A percentile compares a stretch with the other conserved stretches of the same genome.
These are phyloP conservation scores for Tuta absoluta DNA, from an alignment of 2,888 invertebrate genomes.

Conservation along the genomic window DNA sequence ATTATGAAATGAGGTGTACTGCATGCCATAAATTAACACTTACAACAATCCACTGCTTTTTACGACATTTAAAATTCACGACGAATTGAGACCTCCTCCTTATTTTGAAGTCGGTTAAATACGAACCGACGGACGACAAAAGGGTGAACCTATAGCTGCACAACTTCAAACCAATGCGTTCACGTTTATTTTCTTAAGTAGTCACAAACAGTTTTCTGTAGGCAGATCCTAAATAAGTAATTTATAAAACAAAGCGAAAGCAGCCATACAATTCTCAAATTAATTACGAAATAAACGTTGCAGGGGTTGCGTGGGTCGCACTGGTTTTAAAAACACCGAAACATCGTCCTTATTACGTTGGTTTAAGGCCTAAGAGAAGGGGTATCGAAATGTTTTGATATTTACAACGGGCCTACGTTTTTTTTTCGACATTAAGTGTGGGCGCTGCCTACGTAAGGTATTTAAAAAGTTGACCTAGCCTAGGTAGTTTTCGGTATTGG, in stretches of 20 bases:
- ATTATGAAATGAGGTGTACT: no score
- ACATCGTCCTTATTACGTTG: conserved; percentile 40
- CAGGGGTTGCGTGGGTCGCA: conserved; percentile 54
- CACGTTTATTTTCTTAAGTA: neutral
- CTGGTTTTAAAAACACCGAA: neutral
- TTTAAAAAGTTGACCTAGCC: conserved; percentile 53
- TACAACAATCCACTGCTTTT: no score
- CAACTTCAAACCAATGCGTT: neutral
- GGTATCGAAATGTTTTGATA: conserved; percentile 38
- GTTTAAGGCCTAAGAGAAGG: conserved; percentile 37
- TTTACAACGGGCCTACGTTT: conserved; percentile 52
- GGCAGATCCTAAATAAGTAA: conserved; percentile 14
- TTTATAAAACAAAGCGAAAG: conserved; percentile 54
- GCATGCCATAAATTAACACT: no score
- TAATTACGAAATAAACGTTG: conserved; percentile 63
- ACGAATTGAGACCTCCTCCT: no score
- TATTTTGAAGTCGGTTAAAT: no score
- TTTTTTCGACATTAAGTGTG: conserved; percentile 47
- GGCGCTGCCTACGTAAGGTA: conserved; percentile 66
- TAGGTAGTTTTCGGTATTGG: conserved; percentile 54
- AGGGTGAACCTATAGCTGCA: no score
- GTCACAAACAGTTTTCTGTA: neutral
- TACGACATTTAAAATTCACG: no score
- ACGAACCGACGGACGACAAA: no score
- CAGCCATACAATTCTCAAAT: conserved; percentile 46